Evolutionary conservation across 2,113 vertebrate species (phyloP), one percentile per base, ranked within the genome.

Genomic region (Penelope pileata): DNA sequence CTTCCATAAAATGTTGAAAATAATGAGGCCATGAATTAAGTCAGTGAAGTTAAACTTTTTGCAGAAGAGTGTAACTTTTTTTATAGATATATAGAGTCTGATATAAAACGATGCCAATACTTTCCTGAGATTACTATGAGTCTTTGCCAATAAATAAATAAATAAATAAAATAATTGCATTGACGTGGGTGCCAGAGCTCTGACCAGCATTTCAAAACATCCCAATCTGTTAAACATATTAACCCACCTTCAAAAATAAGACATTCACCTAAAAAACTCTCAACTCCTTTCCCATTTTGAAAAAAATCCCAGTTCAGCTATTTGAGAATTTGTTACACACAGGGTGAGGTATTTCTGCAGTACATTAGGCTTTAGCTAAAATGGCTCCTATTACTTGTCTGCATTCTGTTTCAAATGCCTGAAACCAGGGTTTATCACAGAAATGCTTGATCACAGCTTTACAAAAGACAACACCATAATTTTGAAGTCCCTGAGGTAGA

Each of bases 401-500:
- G 8, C 27, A 48, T 18, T 38, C 16, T 29, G 42, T 42, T 76
- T 82, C 53, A 81, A 58, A 43, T 27, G 26, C 17, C 88, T 51
- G 34, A 48, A 94, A 79, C 67, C 9, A 80, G 51, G 78, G 36
- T 73, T 97, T 96, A 70, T 90, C 92, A 42, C 63, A 67, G 78
- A 95, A 87, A 32, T n/a, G 48, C 11, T 93, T 72, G 68, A 85
- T 69, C 83, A 84, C 32, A 88, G 75, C 45, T 94, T 96, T 95
- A 82, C 70, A 63, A 83, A 68, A 96, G 83, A 86, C 81, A 96
- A 43, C 30, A 82, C 26, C 32, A 14, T 93, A 69, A 95, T 94
- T 97, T 85, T 89, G 82, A 23, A 88, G 86, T 96, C 88, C 91
- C 29, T 21, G 58, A 50, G 38, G 48, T 4, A 91, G 90, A 91